phyloP scores from a whole-genome alignment of 2,888 invertebrate species.

The Aradus depressus region DNA sequence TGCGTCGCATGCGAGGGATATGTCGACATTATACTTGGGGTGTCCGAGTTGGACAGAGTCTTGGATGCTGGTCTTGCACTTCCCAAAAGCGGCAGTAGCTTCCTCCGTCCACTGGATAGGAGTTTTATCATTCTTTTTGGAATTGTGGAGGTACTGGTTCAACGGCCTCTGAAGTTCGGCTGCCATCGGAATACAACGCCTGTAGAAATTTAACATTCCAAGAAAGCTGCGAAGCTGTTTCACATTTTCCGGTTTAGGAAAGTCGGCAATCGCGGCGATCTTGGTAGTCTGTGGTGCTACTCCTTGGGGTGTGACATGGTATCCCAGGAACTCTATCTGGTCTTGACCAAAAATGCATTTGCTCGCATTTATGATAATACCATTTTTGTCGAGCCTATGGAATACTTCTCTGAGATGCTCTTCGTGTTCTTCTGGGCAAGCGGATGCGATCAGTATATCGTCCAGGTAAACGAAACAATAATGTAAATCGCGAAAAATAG shows the following conservation, averaged over 20 bases:
- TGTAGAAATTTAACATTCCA: conserved; percentile 20
- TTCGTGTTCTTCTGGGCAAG: conserved; percentile 1
- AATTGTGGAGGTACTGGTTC: conserved; percentile 17
- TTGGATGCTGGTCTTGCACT: conserved; percentile 21
- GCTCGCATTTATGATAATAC: no score
- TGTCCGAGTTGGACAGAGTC: conserved; percentile 23
- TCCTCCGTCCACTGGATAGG: conserved; percentile 25
- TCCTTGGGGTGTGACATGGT: conserved; percentile 13
- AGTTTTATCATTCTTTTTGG: conserved; percentile 27
- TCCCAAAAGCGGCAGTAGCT: conserved; percentile 21
- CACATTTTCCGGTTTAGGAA: background rate
- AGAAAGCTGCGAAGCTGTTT: conserved; percentile 15
- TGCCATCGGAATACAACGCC: conserved; percentile 15
- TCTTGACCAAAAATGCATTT: conserved; percentile 27
- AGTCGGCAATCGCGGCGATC: background rate
- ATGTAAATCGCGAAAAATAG: conserved; percentile 23
- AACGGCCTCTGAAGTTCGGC: conserved; percentile 19
- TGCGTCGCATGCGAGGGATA: conserved; percentile 28
- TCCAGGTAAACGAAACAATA: conserved; percentile 29
- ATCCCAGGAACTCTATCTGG: conserved; percentile 17
- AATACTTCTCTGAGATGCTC: background rate
- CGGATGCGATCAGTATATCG: conserved; percentile 29
- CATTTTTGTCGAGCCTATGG: background rate
- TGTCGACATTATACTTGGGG: conserved; percentile 10
- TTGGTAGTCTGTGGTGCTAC: conserved; percentile 1